phyloP scores from a whole-genome alignment of 2,888 invertebrate genomes.

The Nematopogon swammerdamellus region DNA sequence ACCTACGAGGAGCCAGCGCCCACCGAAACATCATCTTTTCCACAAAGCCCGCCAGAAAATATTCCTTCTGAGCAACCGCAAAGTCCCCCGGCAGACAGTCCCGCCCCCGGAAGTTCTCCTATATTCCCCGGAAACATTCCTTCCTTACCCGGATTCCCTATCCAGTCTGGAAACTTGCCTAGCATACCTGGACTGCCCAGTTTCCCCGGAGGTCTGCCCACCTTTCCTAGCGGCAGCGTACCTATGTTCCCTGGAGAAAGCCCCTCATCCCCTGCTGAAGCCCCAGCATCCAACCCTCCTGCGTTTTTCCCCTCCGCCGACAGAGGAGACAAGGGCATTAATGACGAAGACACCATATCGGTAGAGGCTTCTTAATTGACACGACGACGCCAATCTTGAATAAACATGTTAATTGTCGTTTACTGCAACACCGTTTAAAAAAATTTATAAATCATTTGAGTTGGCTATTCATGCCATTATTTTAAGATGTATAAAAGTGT shows the following conservation, averaged over 20 bases:
- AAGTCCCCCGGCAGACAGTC: slow-evolving; percentile 1
- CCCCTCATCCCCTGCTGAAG: slow-evolving; percentile 2
- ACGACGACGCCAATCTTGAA: too few relatives aligned
- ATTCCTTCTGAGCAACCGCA: neutral
- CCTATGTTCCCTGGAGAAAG: slow-evolving; percentile 11
- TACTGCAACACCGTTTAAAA: too few relatives aligned
- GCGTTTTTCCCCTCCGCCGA: slow-evolving; percentile 23
- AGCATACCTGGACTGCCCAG: slow-evolving; percentile 13
- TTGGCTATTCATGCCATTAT: too few relatives aligned
- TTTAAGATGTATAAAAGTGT: too few relatives aligned
- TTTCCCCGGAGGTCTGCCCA: slow-evolving; percentile 5
- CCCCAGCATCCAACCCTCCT: slow-evolving; percentile 21
- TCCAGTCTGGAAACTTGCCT: slow-evolving; percentile 4
- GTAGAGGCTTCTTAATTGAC: too few relatives aligned
- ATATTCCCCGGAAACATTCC: slow-evolving; percentile 8
- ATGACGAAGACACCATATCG: slow-evolving; percentile 44
- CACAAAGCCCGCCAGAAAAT: neutral
- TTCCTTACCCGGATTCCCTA: slow-evolving; percentile 18
- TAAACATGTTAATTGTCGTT: too few relatives aligned
- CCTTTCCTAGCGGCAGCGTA: slow-evolving; percentile 1
- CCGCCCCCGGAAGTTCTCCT: slow-evolving; percentile 14
- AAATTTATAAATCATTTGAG: too few relatives aligned
- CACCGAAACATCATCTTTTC: neutral
- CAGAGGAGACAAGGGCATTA: slow-evolving; percentile 26
- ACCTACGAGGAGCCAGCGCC: neutral